Base-by-base conservation (phyloP, 2,797 vertebrate genomes). In the Novumbra hubbsi region DNA sequence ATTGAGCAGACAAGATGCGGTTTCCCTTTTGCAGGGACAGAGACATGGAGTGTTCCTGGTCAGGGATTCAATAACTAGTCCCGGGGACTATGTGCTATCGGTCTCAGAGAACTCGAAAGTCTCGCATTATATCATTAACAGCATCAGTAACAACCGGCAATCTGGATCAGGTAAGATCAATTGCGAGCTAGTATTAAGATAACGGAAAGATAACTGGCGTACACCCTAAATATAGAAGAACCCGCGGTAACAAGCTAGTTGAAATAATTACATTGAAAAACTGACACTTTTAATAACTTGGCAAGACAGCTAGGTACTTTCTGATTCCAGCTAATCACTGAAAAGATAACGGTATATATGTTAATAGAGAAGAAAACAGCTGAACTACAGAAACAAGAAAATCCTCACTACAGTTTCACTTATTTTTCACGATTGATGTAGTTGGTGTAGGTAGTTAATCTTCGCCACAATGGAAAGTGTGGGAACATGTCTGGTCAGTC, bases 61-160 rank as follows among this genome's bases (percentile, higher is more conserved):
- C 85, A 87, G 96, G 81, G 95, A 97, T 92, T 97, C 95, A 0
- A 92, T 94, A 83, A 96, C 95, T 87, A 95, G 94, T 88, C 95
- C 95, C 6, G 96, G 96, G 2, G 96, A 97, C 91, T 97, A 95
- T 92, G 96, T 98, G 83, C 94, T 98, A 65, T 96, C 95, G 71
- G 96, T 98, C 11, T 96, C 95, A 14, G 96, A 98, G 91, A 97
- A 96, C 91, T 96, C 96, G 72, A 95, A 94, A 86, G 96, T 98
- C 82, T 98, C 96, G 64, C 96, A 97, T 89, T 97, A 97, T 90
- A 98, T 98, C 81, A 96, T 98, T 92, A 98, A 96, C 93, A 96
- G 96, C 91, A 86, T 94, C 81, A 91, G 89, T 28, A 93, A 92
- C 91, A 93, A 92, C 89, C 91, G 86, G 74, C 93, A 82, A 70